Percentiles rank a stretch among this genome's conserved stretches.
phyloP scores from a whole-genome alignment of 2,797 vertebrate species.

The Strix occidentalis region DNA sequence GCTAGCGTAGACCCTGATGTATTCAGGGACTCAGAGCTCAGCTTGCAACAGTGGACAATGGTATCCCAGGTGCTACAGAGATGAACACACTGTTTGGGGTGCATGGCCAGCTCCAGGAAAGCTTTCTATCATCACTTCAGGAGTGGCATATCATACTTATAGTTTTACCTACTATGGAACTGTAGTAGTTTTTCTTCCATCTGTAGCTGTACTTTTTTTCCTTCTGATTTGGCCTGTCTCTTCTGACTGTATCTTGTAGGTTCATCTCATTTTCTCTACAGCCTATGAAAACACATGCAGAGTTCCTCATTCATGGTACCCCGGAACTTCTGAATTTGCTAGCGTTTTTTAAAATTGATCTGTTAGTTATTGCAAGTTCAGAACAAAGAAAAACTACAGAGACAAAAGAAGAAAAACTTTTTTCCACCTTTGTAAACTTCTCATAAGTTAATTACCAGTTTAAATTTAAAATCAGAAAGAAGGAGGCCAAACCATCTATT shows the following conservation, averaged over 20 bases:
- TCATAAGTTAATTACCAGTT: not conserved
- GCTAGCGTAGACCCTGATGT: fast-evolving
- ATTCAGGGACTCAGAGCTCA: not conserved
- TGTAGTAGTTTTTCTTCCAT: not conserved
- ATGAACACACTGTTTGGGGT: not conserved
- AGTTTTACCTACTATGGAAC: not conserved
- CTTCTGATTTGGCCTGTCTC: not conserved
- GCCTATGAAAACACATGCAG: not conserved
- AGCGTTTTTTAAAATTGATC: not conserved
- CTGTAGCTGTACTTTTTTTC: not conserved
- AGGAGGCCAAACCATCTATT: not conserved
- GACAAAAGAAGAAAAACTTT: not conserved
- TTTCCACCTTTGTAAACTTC: slow-evolving; percentile 1
- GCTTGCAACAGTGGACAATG: fast-evolving
- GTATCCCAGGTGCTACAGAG: fast-evolving
- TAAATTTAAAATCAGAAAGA: slow-evolving; percentile 14
- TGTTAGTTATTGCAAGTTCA: not conserved
- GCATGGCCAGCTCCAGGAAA: not conserved
- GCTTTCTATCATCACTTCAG: not conserved
- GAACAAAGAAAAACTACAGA: not conserved
- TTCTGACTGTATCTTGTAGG: not conserved
- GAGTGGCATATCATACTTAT: not conserved
- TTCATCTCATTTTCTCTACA: not conserved
- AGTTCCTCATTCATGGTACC: not conserved
- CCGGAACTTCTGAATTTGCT: not conserved